Evolutionary conservation across 2,797 vertebrate genomes (phyloP).

Genomic region (Euphonia xanthogaster): DNA sequence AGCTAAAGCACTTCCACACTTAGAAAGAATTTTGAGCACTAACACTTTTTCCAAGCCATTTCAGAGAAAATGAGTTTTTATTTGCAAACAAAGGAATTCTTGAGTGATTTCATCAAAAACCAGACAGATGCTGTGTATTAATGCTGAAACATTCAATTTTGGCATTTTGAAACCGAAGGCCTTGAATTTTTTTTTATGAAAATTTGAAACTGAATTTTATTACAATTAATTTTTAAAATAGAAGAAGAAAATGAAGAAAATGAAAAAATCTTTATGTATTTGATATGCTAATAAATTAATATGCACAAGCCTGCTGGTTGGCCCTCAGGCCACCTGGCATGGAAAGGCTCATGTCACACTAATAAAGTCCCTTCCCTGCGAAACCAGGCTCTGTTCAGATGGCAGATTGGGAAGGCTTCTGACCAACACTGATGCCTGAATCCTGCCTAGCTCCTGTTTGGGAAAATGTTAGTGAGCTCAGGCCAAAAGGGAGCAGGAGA

Average conservation of each 20-base stretch:
- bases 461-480: not conserved
- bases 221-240: not conserved
- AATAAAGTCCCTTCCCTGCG: not conserved
- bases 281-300: not conserved
- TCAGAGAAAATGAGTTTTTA: not conserved
- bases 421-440: not conserved
- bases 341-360: not conserved
- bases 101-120: not conserved
- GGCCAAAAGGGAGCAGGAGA: not conserved
- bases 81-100: not conserved
- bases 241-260: accelerated
- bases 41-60: not conserved
- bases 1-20: not conserved
- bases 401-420: not conserved
- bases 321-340: not conserved
- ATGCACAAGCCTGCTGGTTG: not conserved
- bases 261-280: not conserved
- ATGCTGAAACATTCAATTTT: not conserved
- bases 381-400: not conserved
- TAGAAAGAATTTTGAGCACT: not conserved
- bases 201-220: not conserved
- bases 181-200: not conserved
- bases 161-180: not conserved
- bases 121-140: not conserved
- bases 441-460: not conserved